Conservation (phyloP, 2,888 invertebrate genomes). For the Lasioglossum zephyrum region DNA sequence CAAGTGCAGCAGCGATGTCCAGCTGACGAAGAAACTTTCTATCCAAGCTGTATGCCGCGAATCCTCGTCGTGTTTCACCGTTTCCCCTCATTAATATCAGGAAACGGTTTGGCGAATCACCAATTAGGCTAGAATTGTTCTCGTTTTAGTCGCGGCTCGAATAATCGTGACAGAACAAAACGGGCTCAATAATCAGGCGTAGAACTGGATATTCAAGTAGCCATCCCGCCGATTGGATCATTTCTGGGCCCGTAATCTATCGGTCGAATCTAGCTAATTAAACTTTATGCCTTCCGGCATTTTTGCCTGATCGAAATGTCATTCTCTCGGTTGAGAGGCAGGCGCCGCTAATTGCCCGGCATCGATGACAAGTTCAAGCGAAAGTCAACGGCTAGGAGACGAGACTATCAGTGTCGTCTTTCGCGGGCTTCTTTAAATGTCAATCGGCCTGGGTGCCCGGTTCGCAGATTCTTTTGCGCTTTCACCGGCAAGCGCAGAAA, state of each 20-base stretch:
- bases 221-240: conserved; percentile 13
- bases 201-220: conserved; percentile 35
- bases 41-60: conserved; percentile 6
- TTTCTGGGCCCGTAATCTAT: conserved; percentile 18
- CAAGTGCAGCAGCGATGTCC: neutral
- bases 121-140: conserved; percentile 47
- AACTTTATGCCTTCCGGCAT: conserved; percentile 25
- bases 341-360: conserved; percentile 43
- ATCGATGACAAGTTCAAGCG: conserved; percentile 44
- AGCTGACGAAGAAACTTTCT: neutral
- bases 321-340: conserved; percentile 6
- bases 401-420: neutral
- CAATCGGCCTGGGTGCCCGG: conserved; percentile 25
- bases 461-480: conserved; percentile 23
- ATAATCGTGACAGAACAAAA: conserved; percentile 32
- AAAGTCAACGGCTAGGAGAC: conserved; percentile 29
- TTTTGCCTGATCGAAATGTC: conserved; percentile 50
- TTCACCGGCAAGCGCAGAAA: conserved; percentile 34
- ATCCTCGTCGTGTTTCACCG: conserved; percentile 18
- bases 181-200: conserved; percentile 18
- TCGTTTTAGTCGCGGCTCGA: conserved; percentile 4
- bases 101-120: conserved; percentile 21
- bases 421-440: conserved; percentile 21
- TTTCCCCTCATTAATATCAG: conserved; percentile 44
- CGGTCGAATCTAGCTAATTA: conserved; percentile 53